Percentiles rank a stretch among this genome's conserved stretches.
Conservation (phyloP, 2,113 vertebrate species). For the Lagopus muta region DNA sequence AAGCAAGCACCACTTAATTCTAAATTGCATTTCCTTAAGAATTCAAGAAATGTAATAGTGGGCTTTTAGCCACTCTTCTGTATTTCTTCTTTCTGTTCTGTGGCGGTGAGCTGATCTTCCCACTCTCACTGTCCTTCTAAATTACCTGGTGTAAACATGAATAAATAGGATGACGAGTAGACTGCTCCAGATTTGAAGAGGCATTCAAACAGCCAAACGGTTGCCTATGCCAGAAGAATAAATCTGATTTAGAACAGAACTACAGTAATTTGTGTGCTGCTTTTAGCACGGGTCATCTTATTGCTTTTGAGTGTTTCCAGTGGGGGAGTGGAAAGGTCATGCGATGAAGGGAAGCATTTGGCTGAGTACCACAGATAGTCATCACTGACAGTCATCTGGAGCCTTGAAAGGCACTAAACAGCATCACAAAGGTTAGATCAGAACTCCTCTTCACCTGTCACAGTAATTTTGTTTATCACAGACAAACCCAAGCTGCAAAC, state of each 20-base stretch:
- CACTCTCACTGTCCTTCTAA: neutral
- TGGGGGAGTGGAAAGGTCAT: neutral
- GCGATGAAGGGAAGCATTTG: neutral
- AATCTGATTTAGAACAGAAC: neutral
- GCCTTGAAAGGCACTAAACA: neutral
- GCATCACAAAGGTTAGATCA: constrained; percentile 7
- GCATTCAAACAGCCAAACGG: neutral
- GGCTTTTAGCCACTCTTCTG: neutral
- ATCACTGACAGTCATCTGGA: neutral
- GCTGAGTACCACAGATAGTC: neutral
- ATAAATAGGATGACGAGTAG: neutral
- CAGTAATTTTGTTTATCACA: constrained; percentile 7
- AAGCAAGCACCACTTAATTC: neutral
- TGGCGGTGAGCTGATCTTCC: neutral
- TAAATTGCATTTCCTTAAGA: constrained; percentile 1
- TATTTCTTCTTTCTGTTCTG: neutral
- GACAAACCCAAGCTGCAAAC: neutral
- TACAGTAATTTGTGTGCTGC: neutral
- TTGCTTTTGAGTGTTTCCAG: neutral
- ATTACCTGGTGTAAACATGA: neutral
- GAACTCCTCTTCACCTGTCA: neutral
- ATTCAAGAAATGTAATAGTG: neutral
- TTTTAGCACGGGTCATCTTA: neutral
- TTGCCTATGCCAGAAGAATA: neutral
- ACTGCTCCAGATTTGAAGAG: neutral